A percentile compares a stretch with the other conserved stretches of the same genome.
phyloP scores from a whole-genome alignment of 2,888 invertebrate genomes.

The Conus canariensis region DNA sequence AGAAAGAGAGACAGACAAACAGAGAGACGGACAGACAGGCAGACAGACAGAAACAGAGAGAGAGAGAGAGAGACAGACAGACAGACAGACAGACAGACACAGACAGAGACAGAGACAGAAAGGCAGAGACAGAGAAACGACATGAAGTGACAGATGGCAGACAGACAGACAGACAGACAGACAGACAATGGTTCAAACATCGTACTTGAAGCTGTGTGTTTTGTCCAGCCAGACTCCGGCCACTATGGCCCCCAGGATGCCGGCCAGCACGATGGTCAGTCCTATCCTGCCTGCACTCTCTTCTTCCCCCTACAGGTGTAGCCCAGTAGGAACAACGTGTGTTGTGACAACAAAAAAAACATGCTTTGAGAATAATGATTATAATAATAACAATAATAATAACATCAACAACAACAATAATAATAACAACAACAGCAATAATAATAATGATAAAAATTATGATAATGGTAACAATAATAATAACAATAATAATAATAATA shows the following conservation, averaged over 20 bases:
- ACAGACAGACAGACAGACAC: background rate
- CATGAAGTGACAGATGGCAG: background rate
- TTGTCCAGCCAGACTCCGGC: constrained; percentile 94
- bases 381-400: no score
- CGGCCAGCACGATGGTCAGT: constrained; percentile 92
- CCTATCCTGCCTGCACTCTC: constrained; percentile 94
- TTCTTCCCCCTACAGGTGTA: constrained; percentile 1
- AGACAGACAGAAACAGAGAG: background rate
- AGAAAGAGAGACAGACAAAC: background rate
- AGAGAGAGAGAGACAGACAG: no score
- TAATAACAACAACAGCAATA: no score
- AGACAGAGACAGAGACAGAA: no score
- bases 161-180: constrained; percentile 3
- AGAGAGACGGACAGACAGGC: background rate
- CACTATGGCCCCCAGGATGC: constrained; percentile 94
- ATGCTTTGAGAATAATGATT: background rate
- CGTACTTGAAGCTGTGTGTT: constrained; percentile 94
- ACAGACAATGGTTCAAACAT: constrained; percentile 22
- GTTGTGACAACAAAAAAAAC: background rate
- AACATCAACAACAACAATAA: no score
- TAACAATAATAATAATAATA: no score
- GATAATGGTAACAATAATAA: no score
- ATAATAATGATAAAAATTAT: no score
- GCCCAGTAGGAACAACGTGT: background rate
- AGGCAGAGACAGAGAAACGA: background rate